Conservation (phyloP, 1,140 invertebrate species). For the Trichonephila inaurata region DNA sequence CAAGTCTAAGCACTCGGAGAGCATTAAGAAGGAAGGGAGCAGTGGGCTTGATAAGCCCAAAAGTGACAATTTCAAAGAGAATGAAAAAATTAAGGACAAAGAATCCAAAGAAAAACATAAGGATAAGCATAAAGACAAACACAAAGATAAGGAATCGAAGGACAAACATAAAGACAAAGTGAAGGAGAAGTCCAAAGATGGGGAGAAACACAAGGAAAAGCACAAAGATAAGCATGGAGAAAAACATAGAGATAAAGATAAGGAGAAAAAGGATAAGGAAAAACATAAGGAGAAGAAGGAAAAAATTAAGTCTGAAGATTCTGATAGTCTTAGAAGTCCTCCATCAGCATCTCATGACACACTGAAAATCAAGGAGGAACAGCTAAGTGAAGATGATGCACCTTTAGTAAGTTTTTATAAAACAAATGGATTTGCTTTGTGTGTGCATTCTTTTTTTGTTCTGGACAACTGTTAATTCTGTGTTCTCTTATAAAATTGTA, state of each 20-base stretch:
- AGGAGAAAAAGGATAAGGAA: conserved; percentile 67
- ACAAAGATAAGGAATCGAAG: conserved; percentile 72
- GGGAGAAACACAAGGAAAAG: conserved; percentile 79
- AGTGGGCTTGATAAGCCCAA: conserved; percentile 58
- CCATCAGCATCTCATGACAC: background rate
- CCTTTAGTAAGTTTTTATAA: conserved; percentile 85
- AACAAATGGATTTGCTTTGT: background rate
- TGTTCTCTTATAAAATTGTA: too few species aligned
- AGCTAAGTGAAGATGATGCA: conserved; percentile 87
- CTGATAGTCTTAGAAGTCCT: background rate
- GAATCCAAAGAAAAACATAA: conserved; percentile 63
- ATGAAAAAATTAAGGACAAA: conserved; percentile 69
- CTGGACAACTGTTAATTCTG: too few species aligned
- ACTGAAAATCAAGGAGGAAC: conserved; percentile 81
- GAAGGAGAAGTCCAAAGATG: conserved; percentile 73
- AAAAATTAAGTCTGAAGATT: conserved; percentile 79
- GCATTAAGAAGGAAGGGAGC: conserved; percentile 38
- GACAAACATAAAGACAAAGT: conserved; percentile 74
- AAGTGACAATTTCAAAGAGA: conserved; percentile 72
- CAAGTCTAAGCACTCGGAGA: conserved; percentile 26
- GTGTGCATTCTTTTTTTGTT: background rate
- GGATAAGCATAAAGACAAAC: conserved; percentile 70
- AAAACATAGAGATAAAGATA: conserved; percentile 80
- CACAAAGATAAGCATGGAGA: conserved; percentile 75
- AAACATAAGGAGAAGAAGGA: conserved; percentile 78